Evolutionary conservation across 2,888 invertebrate species (phyloP), one percentile per base, ranked within the genome.

Genomic region (Pollenia angustigena): DNA sequence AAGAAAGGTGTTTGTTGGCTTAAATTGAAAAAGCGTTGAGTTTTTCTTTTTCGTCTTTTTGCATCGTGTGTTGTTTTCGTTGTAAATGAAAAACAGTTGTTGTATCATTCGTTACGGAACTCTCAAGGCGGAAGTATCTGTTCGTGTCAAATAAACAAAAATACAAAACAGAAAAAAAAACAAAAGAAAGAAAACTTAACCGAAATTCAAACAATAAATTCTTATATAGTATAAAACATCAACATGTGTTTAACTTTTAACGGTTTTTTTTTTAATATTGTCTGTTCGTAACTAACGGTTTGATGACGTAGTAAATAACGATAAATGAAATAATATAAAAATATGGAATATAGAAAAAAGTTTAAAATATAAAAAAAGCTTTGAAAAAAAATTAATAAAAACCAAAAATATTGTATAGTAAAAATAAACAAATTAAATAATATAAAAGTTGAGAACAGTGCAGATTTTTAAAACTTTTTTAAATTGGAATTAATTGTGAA

Each of bases 91-190:
- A 91, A 91, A 88, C 91, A 89, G 88, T 91, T 90, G 91, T 91
- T 90, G 89, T 91, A 89, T 91, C 92, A 92, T 92, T 92, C 92
- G 90, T 90, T 91, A 90, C 90, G 90, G 89, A 90, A 90, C 92
- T 90, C 91, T 92, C 91, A 91, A 90, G 89, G 90, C 91, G 92
- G 90, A 92, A 92, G 92, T 90, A 90, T 89, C 82, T 88, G 88
- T 74, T 79, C 68, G 87, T 87, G 84, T 87, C 68, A 64, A 75
- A 69, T 78, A 78, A 84, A 74, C 23, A 62, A 74, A 76, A 76
- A 12, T 48, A 62, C 7, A 71, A 80, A 74, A 10, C 2, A 64
- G 6, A 69, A 32, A 8, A 50, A 60, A 32, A 80, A 74, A 10
- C 2, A 64, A 14, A 62, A 32, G 11, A 50, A 60, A 32, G 18